These are phyloP conservation scores for Hermaeophaga mercurialis DNA, from an alignment of 2,888 invertebrate genomes.

Conservation along the genomic window DNA sequence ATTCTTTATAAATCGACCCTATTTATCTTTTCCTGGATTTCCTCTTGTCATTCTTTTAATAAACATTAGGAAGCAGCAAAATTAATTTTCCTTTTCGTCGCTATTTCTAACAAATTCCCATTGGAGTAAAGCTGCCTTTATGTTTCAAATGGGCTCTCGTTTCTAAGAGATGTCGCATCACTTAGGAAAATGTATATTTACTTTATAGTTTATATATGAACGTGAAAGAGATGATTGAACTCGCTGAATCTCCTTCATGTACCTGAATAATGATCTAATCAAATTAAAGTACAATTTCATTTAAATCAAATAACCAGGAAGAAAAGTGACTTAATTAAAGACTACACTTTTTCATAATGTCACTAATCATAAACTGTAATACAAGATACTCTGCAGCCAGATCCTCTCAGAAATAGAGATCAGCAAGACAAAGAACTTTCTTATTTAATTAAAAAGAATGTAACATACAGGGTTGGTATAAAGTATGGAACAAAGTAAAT, in stretches of 20 bases:
- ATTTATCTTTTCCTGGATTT: slow-evolving; percentile 35
- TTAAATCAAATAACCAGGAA: no score
- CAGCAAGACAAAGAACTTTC: no score
- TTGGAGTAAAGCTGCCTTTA: slow-evolving; percentile 26
- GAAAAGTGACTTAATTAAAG: no score
- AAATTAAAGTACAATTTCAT: no score
- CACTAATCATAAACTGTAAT: no score
- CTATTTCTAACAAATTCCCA: slow-evolving; percentile 28
- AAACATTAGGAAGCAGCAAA: slow-evolving; percentile 32
- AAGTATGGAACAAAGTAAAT: no score
- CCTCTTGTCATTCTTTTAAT: slow-evolving; percentile 35
- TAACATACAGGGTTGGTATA: no score
- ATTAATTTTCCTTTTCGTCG: slow-evolving; percentile 33
- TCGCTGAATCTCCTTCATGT: slow-evolving; percentile 11
- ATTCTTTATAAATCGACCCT: slow-evolving; percentile 36
- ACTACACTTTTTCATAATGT: no score
- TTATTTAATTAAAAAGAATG: no score
- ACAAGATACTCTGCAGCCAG: no score
- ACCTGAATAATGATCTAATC: no score
- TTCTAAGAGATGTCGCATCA: slow-evolving; percentile 23
- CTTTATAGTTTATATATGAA: slow-evolving; percentile 23
- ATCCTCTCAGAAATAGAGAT: no score
- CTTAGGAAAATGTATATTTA: slow-evolving; percentile 25
- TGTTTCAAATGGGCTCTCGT: slow-evolving; percentile 21
- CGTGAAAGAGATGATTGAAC: slow-evolving; percentile 16